Evolutionary conservation across 2,888 invertebrate species (phyloP), one percentile per base, ranked within the genome.

Genomic region (Drosophila engyochracea): DNA sequence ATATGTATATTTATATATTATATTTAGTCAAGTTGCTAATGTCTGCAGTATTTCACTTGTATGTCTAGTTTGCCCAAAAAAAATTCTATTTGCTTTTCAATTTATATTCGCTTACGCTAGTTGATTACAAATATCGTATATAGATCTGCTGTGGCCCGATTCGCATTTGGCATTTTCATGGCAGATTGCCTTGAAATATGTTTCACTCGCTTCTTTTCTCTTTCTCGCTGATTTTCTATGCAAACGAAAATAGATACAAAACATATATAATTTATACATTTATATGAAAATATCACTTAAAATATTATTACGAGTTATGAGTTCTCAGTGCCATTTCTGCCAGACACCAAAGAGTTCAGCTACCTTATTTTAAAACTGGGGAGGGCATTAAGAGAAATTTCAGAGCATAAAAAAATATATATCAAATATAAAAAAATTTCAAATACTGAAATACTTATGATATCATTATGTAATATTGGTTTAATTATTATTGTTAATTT

Each of bases 151-250:
- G 25, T 74, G 74, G 49, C 63, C 74, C 74, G 65, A 63, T 78
- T 78, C 53, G 57, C 70, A 60, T 81, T 74, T 79, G 68, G 66
- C 80, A 77, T 74, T 79, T 76, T 68, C 22, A 57, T 76, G 74
- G 70, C 82, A 68, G 37, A 58, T 83, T 70, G 83, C 82, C 80
- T 82, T 85, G 78, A 86, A 86, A 82, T 66, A 63, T 70, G 75
- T 83, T 70, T 63, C 60, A 54, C 25, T 39, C 31, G 37, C 54
- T 28, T 41, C 19, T 28, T 14, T 31, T 44, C 41, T 51, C 35
- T 30, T 44, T 22, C 19, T 6, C 65, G 7, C 14, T 54, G 22
- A 12, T 33, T 51, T 39, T 63, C 39, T 22, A 35, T 55, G 60
- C n/a, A 52, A 52, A 77, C 78, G 22, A 77, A 77, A 77, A 77